Base-by-base conservation (phyloP, 2,113 vertebrate genomes). In the Sarotherodon lohbergeri region DNA sequence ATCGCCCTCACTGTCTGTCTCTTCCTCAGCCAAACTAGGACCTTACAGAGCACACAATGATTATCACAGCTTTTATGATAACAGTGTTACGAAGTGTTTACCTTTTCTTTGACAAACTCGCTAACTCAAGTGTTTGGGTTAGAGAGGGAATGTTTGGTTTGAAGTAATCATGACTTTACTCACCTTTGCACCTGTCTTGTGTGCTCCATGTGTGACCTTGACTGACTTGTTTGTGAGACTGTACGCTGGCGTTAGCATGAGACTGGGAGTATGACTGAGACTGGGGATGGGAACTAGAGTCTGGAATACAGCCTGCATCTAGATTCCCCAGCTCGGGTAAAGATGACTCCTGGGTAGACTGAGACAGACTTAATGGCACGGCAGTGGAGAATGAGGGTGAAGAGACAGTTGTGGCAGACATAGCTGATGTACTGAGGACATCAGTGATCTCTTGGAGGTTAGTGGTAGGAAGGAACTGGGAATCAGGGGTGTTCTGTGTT, bases 151-250 rank as follows among this genome's bases (percentile, higher is more conserved):
- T 50, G 27, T 78, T 76, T 17, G 41, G 14, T 27, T 76, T 76
- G 68, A 80, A 41, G 48, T 2, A n/a, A 48, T 24, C 0, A 32
- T 83, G 57, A 17, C 7, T 36, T 32, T 73, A 83, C 95, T 93
- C 79, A 97, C 96, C 96, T 93, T 86, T 91, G 82, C 63, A 56
- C 16, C 57, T 88, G 83, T 92, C 91, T 79, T 93, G 90, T 85
- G 80, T 66, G 82, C 82, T 89, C 68, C 88, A 66, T 11, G 92
- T 78, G 27, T 48, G 80, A 14, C 78, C 90, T 55, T 93, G 85
- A 85, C 73, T 90, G 56, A 79, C 54, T 91, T 86, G 90, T 57
- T 90, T 93, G 48, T 93, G 63, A 43, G 85, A 36, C 68, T 91
- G 90, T 11, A 57, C 63, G 16, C 52, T 84, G 66, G 83, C 4